Conservation (phyloP, 2,888 invertebrate genomes). For the Acanthacorydalis orientalis region DNA sequence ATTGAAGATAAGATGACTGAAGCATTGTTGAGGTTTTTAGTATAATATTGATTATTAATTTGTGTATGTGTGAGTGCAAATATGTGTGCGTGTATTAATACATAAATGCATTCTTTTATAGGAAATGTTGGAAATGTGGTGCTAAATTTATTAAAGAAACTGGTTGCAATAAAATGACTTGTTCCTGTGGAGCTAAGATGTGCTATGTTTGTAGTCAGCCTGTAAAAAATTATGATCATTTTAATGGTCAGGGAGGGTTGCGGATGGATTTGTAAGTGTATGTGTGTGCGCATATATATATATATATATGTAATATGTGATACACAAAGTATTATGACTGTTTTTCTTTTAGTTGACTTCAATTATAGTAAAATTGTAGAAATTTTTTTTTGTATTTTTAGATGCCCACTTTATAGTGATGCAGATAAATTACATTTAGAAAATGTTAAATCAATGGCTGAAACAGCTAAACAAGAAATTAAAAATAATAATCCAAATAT, state of each 20-base stretch:
- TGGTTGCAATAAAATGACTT: conserved; percentile 40
- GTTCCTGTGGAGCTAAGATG: conserved; percentile 34
- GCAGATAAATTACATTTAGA: conserved; percentile 21
- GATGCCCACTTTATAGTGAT: conserved; percentile 28
- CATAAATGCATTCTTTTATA: conserved; percentile 16
- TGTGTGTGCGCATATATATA: too few species aligned
- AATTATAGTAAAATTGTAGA: neutral
- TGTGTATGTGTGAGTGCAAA: neutral
- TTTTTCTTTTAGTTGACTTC: too few species aligned
- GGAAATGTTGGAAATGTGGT: conserved; percentile 29
- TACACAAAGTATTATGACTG: too few species aligned
- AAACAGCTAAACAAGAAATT: conserved; percentile 21
- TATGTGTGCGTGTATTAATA: neutral
- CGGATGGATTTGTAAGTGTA: conserved; percentile 18
- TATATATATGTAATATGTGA: too few species aligned
- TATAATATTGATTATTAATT: conserved; percentile 12
- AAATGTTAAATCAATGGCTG: conserved; percentile 24
- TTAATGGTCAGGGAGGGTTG: conserved; percentile 27
- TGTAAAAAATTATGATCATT: conserved; percentile 35
- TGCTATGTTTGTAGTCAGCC: conserved; percentile 37
- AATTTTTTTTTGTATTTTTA: conserved; percentile 10
- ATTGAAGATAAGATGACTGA: conserved; percentile 38
- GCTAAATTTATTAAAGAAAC: conserved; percentile 32
- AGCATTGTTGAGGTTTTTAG: conserved; percentile 20
- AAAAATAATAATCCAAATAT: conserved; percentile 16